These are phyloP conservation scores for Metopia argyrocephala DNA, from an alignment of 2,888 invertebrate species.

Conservation along the genomic window DNA sequence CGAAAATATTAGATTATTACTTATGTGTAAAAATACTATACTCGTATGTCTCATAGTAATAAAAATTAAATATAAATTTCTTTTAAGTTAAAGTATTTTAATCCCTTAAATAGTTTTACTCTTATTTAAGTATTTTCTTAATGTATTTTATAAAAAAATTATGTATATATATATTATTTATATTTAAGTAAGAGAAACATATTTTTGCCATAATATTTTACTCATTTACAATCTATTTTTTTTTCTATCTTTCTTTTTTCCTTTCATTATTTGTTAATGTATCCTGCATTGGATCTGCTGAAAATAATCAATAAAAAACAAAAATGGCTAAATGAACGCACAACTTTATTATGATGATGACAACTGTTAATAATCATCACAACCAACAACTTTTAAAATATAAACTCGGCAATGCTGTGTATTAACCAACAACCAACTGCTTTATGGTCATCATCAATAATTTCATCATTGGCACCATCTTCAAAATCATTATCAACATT, in stretches of 20 bases:
- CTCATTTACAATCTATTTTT: conserved; percentile 3
- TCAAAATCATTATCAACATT: not conserved
- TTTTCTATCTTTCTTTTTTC: not conserved
- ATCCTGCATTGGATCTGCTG: conserved; percentile 29
- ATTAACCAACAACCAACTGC: conserved; percentile 25
- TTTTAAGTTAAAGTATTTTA: too few relatives aligned
- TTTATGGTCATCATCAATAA: conserved; percentile 34
- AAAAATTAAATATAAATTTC: too few relatives aligned
- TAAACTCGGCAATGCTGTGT: conserved; percentile 39
- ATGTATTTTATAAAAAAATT: not conserved
- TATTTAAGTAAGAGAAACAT: not conserved
- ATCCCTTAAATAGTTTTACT: not conserved
- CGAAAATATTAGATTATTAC: too few relatives aligned
- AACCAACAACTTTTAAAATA: conserved; percentile 52
- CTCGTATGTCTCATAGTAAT: too few relatives aligned
- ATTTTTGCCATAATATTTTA: not conserved
- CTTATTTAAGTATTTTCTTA: not conserved
- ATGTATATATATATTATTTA: not conserved
- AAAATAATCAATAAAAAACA: conserved; percentile 22
- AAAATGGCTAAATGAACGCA: conserved; percentile 25
- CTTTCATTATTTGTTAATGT: not conserved
- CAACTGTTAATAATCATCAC: conserved; percentile 62
- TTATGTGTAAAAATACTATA: too few relatives aligned
- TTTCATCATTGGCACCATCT: conserved; percentile 23
- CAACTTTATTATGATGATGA: conserved; percentile 52